A percentile compares a stretch with the other conserved stretches of the same genome.
phyloP scores from a whole-genome alignment of 2,113 vertebrate species.

The Plotosus lineatus region DNA sequence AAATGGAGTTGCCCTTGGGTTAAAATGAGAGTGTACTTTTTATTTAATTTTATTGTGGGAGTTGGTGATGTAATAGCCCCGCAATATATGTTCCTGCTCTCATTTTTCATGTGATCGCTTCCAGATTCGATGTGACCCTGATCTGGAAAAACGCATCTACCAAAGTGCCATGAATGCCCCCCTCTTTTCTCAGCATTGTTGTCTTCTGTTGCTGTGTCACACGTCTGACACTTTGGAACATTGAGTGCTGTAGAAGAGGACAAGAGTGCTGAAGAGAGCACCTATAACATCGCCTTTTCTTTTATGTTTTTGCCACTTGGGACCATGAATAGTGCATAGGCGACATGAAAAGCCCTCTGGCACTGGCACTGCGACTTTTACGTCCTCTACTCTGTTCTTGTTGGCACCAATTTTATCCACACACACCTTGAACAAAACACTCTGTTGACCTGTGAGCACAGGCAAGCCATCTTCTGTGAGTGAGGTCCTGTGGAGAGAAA shows the following conservation, averaged over 20 bases:
- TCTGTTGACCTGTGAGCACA: conserved; percentile 12
- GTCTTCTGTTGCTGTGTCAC: neutral
- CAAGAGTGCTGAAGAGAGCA: neutral
- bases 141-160: neutral
- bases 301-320: neutral
- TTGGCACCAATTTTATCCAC: conserved; percentile 34
- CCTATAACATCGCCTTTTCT: neutral
- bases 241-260: neutral
- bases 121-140: neutral
- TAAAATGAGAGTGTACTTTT: neutral
- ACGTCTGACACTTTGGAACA: neutral
- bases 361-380: conserved; percentile 20
- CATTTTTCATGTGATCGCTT: neutral
- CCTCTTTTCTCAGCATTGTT: neutral
- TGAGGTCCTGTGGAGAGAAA: conserved; percentile 27
- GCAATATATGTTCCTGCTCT: neutral
- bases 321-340: conserved; percentile 36
- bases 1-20: neutral
- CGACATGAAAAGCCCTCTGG: conserved; percentile 22
- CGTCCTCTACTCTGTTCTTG: conserved; percentile 15
- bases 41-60: too few relatives aligned
- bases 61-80: neutral
- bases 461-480: conserved; percentile 31
- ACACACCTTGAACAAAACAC: conserved; percentile 8
- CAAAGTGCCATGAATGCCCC: neutral